Percentiles rank a stretch among this genome's conserved stretches.
Conservation (phyloP, 2,888 invertebrate genomes). For the Pseudeuparius sepicola region DNA sequence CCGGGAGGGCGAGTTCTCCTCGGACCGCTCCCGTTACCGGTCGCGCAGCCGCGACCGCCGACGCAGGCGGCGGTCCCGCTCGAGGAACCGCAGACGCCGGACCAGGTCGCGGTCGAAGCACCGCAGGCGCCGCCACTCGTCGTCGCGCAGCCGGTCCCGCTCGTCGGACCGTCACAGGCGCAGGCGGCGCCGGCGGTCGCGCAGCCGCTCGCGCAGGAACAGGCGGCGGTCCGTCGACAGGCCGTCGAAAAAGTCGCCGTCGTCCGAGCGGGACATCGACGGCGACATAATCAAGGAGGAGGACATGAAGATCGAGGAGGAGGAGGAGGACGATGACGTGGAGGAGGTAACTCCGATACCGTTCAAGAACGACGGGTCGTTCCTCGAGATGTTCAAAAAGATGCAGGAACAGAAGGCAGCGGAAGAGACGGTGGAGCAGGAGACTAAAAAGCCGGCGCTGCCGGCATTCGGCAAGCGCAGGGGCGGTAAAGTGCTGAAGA, state of each 20-base stretch:
- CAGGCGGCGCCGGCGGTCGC: constrained; percentile 21
- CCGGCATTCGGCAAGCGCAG: constrained; percentile 68
- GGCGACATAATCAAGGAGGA: constrained; percentile 21
- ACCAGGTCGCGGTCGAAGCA: constrained; percentile 18
- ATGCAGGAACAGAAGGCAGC: constrained; percentile 49
- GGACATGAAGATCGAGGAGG: constrained; percentile 26
- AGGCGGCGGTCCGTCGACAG: constrained; percentile 9
- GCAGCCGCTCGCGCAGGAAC: background rate
- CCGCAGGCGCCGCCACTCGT: constrained; percentile 2
- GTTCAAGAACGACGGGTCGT: constrained; percentile 84
- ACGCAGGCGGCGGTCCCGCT: constrained; percentile 24
- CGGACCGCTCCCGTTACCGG: constrained; percentile 22
- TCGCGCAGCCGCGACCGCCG: constrained; percentile 22
- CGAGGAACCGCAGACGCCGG: constrained; percentile 21
- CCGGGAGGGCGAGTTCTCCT: constrained; percentile 24
- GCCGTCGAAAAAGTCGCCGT: constrained; percentile 12
- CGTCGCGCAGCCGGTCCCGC: constrained; percentile 19
- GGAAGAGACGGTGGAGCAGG: constrained; percentile 26
- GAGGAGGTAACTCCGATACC: constrained; percentile 41
- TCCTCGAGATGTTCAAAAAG: constrained; percentile 84
- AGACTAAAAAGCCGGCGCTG: constrained; percentile 39
- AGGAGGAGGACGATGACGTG: constrained; percentile 30
- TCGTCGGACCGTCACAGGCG: constrained; percentile 23
- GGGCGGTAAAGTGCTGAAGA: constrained; percentile 79
- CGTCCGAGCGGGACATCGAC: constrained; percentile 13